Base-by-base conservation (phyloP, 1,140 invertebrate species). In the Neodiprion pinetum region DNA sequence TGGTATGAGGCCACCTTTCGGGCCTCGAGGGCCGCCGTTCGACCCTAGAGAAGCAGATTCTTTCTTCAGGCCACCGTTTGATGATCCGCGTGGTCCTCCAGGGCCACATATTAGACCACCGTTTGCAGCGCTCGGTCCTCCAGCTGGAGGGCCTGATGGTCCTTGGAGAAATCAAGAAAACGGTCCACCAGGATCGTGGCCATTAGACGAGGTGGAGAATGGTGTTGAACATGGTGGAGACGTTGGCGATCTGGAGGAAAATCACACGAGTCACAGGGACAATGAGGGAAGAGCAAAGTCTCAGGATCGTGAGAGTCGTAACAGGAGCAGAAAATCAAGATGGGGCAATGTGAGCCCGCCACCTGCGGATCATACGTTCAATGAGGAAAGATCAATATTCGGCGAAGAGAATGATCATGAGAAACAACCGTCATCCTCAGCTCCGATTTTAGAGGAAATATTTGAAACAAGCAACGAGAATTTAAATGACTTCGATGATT, bases 271-370 rank as follows among this genome's bases (percentile, higher is more conserved):
- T n/a, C 70, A 72, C 4, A 74, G 80, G 28, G 75, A 77, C 67
- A 49, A 40, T 74, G 77, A 80, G 74, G 71, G 40, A 66, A 10
- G 50, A n/a, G 75, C 71, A 48, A 75, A 67, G 72, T 68, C 74
- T 50, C 74, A 70, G 81, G 83, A 86, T 11, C 79, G 84, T 12
- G 83, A 85, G 48, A 85, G 76, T 77, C 81, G 84, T 10, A 87
- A 86, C 47, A 77, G 85, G 12, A 85, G 80, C 40, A 80, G 85
- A 53, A 88, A 88, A 69, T 87, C 86, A 1, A 82, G 88, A 67
- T 88, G 88, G 88, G 84, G 86, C n/a, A 88, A 87, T 50, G 84
- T 78, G 1, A 88, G 87, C 76, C 87, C 88, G 17, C 81, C 85
- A 21, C 72, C 79, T 14, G 66, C 76, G 4, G 83, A 81, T 14